These are phyloP conservation scores for Eidolon dupreanum DNA, from an alignment of 2,797 vertebrate species.

Conservation along the genomic window DNA sequence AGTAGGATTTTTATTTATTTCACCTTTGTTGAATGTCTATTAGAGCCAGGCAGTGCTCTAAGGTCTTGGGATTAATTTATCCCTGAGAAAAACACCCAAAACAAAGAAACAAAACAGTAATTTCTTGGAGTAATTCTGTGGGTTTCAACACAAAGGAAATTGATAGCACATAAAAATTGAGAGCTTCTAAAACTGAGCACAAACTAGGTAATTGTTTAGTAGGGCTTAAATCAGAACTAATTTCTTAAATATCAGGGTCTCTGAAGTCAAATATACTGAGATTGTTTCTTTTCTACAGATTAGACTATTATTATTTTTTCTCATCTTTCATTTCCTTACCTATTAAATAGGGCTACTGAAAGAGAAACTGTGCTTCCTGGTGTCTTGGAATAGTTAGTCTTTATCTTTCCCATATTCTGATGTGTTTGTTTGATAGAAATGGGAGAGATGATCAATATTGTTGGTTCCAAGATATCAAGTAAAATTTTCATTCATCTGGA, in stretches of 20 bases:
- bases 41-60: background rate
- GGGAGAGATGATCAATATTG: background rate
- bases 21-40: background rate
- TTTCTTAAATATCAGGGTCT: background rate
- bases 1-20: conserved; percentile 27
- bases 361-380: background rate
- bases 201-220: background rate
- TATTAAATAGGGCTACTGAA: background rate
- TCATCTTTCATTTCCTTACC: background rate
- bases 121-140: background rate
- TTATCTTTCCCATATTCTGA: background rate
- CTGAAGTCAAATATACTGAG: background rate
- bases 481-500: background rate
- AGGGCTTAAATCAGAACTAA: background rate
- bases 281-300: background rate
- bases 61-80: background rate
- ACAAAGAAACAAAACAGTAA: background rate
- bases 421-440: background rate
- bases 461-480: background rate
- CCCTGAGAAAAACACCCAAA: background rate
- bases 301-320: background rate
- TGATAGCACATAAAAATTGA: background rate
- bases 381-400: background rate
- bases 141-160: conserved; percentile 5
- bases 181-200: background rate